Percentiles rank a stretch among this genome's conserved stretches.
Conservation (phyloP, 2,113 vertebrate genomes). For the Rhabdomys dilectus region DNA sequence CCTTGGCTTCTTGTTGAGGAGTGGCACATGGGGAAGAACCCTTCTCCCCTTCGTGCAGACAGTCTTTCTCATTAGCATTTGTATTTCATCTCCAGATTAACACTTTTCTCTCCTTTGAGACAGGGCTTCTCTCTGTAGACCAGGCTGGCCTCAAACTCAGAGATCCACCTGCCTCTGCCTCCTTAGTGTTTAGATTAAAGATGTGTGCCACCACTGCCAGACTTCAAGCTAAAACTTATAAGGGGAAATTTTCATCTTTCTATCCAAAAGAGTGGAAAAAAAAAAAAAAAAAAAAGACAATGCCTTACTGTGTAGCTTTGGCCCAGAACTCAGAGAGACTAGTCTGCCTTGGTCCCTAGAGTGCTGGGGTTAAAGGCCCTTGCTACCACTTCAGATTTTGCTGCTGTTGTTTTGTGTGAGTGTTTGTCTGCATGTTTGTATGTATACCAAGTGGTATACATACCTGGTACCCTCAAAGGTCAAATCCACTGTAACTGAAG, state of each 20-base stretch:
- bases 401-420: background rate
- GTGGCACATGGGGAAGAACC: background rate
- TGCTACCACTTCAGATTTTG: background rate
- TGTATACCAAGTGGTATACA: no score
- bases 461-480: background rate
- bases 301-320: background rate
- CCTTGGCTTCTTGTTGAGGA: background rate
- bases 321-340: background rate
- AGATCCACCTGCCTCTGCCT: background rate
- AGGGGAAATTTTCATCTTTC: conserved; percentile 24
- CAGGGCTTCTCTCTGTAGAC: background rate
- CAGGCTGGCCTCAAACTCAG: background rate
- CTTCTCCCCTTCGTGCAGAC: background rate
- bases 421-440: background rate
- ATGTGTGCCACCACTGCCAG: background rate
- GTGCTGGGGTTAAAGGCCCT: background rate
- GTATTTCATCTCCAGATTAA: conserved; percentile 33
- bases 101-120: background rate
- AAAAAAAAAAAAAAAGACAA: background rate
- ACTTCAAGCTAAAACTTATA: conserved; percentile 8
- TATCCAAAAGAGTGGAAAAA: background rate
- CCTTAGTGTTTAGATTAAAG: background rate
- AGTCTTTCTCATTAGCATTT: background rate
- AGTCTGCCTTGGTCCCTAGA: background rate
- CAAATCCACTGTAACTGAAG: background rate